Evolutionary conservation across 2,113 vertebrate species (phyloP), one percentile per base, ranked within the genome.

Genomic region (Macrotis lagotis): DNA sequence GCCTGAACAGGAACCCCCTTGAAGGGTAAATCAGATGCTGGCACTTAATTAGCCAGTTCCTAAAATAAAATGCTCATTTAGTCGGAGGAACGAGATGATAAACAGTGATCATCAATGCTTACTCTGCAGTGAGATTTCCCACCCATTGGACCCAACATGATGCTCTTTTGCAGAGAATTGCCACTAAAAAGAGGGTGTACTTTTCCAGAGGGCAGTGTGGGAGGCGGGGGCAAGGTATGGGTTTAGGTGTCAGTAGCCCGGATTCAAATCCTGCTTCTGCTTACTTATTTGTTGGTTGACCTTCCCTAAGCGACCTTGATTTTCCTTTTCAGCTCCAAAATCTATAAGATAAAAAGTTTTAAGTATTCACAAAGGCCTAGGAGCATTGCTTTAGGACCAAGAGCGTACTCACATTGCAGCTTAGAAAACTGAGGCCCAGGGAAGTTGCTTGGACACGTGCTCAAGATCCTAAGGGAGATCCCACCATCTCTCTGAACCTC

Each of bases 41-140:
- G 94, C n/a, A 91, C 92, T 97, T 95, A 96, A 95, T 96, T 97
- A 97, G 59, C 12, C 74, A 51, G 94, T 47, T 93, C 96, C 22
- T 12, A 49, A 94, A 97, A 51, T 53, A 92, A 92, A 93, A 91
- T 53, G 49, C 53, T 37, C 48, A 0, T 3, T 88, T 90, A 97
- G 93, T 48, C 19, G 14, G 53, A 48, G 74, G n/a, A 83, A 95
- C 12, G 44, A 66, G 90, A 92, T 55, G 88, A 14, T 49, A 88
- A 88, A 5, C 48, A 51, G 37, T 51, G 47, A 55, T 31, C 25
- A 88, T 24, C 1, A 66, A 47, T 31, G 7, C n/a, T 91, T 90
- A 0, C 2, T 89, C 93, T 50, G 10, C 47, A 8, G 8, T 89
- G 24, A 9, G 51, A 10, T 52, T 97, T 94, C 48, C 22, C 53